phyloP scores from a whole-genome alignment of 2,797 vertebrate genomes.

The Delichon dasypus region DNA sequence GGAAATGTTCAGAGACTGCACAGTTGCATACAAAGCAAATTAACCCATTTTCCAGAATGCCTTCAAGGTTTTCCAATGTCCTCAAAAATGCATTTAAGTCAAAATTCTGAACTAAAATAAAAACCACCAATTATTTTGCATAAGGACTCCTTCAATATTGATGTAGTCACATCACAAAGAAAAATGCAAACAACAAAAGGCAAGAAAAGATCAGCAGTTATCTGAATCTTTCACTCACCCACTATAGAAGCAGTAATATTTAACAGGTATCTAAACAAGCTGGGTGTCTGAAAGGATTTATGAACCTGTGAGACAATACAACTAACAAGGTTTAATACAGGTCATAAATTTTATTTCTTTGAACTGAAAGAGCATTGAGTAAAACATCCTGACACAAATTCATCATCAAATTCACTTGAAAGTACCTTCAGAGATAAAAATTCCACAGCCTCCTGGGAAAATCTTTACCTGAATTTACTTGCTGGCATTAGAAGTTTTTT shows the following conservation, averaged over 20 bases:
- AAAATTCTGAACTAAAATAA: background rate
- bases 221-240: background rate
- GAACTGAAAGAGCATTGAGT: rapidly evolving
- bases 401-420: background rate
- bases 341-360: background rate
- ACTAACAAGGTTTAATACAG: background rate
- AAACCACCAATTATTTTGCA: background rate
- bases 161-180: background rate
- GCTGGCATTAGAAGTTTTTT: background rate
- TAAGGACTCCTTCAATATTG: background rate
- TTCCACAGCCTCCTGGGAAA: background rate
- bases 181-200: background rate
- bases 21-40: background rate
- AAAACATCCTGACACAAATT: background rate
- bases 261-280: background rate
- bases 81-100: background rate
- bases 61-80: background rate
- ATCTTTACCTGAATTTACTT: background rate
- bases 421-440: background rate
- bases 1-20: background rate
- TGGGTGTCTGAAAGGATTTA: background rate
- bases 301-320: background rate
- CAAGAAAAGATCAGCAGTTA: background rate
- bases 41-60: rapidly evolving
- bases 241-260: background rate